Conservation (phyloP, 2,888 invertebrate genomes). For the Synergus japonicus region DNA sequence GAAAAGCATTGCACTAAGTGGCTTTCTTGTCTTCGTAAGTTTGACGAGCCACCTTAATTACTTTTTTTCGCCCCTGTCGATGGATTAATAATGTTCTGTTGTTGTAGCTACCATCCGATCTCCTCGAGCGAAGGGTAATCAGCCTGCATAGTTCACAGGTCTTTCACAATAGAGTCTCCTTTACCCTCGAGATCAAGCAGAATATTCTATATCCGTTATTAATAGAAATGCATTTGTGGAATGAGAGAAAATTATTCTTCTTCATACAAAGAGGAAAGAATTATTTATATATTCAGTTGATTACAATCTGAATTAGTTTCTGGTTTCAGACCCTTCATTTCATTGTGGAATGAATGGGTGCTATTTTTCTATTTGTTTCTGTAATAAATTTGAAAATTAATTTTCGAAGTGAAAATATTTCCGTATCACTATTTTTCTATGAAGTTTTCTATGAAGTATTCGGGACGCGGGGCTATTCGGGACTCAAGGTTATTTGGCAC, state of each 20-base stretch:
- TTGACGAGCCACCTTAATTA: background rate
- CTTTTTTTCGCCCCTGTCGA: background rate
- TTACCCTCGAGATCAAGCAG: background rate
- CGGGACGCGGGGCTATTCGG: no score
- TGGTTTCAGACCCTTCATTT: background rate
- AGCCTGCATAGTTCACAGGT: background rate
- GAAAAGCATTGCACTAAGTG: background rate
- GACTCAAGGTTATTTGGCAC: no score
- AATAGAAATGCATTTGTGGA: background rate
- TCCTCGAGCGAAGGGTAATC: background rate
- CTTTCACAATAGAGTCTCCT: background rate
- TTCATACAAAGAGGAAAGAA: background rate
- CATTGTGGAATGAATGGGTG: no score
- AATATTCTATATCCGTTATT: background rate
- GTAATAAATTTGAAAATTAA: no score
- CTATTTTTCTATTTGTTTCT: no score
- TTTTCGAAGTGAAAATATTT: no score
- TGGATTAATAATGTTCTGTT: background rate
- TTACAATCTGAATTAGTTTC: background rate
- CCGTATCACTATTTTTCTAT: no score
- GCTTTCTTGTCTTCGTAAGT: constrained; percentile 7
- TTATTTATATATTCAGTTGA: background rate
- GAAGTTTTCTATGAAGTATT: no score
- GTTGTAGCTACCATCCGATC: background rate
- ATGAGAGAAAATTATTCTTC: background rate